Evolutionary conservation across 2,113 vertebrate genomes (phyloP).

Genomic region (Pionites leucogaster): DNA sequence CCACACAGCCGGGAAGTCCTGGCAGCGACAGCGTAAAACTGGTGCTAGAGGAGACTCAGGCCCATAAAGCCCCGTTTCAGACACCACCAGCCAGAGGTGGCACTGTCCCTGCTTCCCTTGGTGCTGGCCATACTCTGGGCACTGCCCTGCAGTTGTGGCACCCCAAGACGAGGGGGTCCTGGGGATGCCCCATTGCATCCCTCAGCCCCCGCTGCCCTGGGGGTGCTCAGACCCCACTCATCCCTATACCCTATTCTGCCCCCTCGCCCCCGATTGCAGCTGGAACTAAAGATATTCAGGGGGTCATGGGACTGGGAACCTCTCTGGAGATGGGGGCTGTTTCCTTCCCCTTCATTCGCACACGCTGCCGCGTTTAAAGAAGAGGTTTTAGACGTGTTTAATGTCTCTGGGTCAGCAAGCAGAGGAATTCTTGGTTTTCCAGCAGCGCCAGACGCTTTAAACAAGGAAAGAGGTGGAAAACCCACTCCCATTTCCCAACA

Average conservation of each 20-base stretch:
- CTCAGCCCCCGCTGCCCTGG: not conserved
- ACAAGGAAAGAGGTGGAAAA: not conserved
- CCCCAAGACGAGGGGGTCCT: not conserved
- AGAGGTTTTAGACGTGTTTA: not conserved
- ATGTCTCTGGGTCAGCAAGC: not conserved
- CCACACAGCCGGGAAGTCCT: not conserved
- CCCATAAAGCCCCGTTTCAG: not conserved
- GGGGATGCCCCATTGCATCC: not conserved
- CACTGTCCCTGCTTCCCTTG: not conserved
- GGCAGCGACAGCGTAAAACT: fast-evolving
- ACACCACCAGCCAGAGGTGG: not conserved
- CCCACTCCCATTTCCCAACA: not conserved
- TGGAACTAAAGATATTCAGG: not conserved
- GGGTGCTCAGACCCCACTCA: no score
- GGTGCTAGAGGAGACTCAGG: not conserved
- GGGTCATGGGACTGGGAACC: not conserved
- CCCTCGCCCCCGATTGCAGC: fast-evolving
- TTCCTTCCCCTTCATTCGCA: not conserved
- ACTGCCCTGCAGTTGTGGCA: not conserved
- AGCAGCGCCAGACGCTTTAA: not conserved
- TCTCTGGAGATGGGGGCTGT: not conserved
- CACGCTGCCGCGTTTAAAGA: fast-evolving
- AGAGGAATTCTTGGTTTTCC: not conserved
- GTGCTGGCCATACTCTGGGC: fast-evolving
- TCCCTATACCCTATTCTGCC: fast-evolving